A percentile compares a stretch with the other conserved stretches of the same genome.
Conservation (phyloP, 2,797 vertebrate genomes). For the Halcyon leucocephala region DNA sequence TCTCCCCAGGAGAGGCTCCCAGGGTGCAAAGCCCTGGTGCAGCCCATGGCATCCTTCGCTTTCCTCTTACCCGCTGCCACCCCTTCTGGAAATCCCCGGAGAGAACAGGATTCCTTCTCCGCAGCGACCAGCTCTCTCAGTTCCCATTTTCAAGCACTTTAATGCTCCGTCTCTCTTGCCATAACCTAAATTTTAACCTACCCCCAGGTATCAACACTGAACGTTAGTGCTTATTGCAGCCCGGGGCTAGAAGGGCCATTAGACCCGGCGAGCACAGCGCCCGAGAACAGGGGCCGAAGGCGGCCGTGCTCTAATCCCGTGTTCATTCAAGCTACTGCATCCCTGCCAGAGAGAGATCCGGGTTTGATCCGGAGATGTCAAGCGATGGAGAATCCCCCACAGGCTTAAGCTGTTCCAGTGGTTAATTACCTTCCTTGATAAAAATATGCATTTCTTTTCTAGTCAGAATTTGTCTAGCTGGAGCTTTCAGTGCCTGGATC, state of each 20-base stretch:
- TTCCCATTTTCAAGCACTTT: background rate
- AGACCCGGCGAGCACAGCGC: accelerated
- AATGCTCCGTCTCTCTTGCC: background rate
- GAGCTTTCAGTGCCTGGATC: slow-evolving; percentile 23
- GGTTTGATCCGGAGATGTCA: slow-evolving; percentile 5
- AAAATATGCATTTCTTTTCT: background rate
- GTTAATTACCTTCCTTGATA: slow-evolving; percentile 53
- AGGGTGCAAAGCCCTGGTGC: background rate
- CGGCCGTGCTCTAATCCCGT: accelerated
- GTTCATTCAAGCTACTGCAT: background rate
- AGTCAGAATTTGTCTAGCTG: slow-evolving; percentile 14
- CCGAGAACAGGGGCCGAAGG: background rate
- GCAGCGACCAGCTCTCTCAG: accelerated
- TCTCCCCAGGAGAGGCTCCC: background rate
- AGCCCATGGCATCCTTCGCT: accelerated
- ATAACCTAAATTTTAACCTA: background rate
- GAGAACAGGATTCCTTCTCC: background rate
- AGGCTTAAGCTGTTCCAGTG: background rate
- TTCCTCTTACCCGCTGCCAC: background rate
- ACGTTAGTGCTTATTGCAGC: background rate
- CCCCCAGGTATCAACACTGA: background rate
- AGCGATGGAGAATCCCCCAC: slow-evolving; percentile 21
- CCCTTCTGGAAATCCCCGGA: background rate
- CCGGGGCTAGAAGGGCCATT: background rate
- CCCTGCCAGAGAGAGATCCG: background rate